phyloP scores from a whole-genome alignment of 2,888 invertebrate genomes.

The Eudasyphora cyanicolor region DNA sequence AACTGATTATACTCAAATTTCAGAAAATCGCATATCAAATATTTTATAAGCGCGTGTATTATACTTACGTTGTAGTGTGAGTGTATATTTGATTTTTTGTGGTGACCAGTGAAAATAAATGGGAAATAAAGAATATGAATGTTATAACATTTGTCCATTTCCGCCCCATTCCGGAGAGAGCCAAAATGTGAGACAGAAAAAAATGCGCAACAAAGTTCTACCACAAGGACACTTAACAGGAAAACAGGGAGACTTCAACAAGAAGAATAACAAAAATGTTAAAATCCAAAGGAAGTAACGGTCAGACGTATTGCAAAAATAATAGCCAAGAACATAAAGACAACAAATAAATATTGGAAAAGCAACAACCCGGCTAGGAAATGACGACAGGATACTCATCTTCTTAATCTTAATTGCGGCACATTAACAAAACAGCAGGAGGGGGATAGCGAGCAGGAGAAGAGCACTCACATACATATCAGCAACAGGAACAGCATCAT shows the following conservation, averaged over 20 bases:
- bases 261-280: conserved; percentile 15
- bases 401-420: conserved; percentile 79
- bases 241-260: not conserved
- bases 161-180: not conserved
- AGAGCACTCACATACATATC: not conserved
- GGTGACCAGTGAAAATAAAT: conserved; percentile 16
- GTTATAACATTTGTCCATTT: conserved; percentile 49
- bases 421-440: conserved; percentile 75
- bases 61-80: not conserved
- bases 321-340: not conserved
- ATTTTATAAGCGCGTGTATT: conserved; percentile 5
- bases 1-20: not conserved
- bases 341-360: conserved; percentile 15
- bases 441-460: not conserved
- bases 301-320: not conserved
- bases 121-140: conserved; percentile 46
- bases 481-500: not conserved
- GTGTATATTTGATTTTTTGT: not conserved
- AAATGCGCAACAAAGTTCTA: not conserved
- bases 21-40: not conserved
- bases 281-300: not conserved
- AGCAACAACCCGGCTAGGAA: conserved; percentile 13
- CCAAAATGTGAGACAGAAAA: not conserved
- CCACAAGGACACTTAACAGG: not conserved
- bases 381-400: conserved; percentile 72